Conservation (phyloP, 2,888 invertebrate species). For the Drosophila macrospina region DNA sequence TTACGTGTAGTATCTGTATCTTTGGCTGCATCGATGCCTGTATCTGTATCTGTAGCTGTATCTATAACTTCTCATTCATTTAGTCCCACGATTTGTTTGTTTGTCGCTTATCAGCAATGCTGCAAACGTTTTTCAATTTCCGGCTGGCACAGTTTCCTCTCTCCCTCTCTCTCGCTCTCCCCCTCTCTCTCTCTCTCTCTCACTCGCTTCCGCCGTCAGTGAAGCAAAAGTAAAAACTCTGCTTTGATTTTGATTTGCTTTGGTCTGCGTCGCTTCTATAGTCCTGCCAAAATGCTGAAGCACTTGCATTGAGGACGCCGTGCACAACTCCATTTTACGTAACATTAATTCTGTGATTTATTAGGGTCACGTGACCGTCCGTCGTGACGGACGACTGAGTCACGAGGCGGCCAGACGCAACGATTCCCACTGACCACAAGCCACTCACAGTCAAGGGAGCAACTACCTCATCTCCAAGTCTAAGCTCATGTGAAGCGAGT, state of each 20-base stretch:
- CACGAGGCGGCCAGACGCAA: constrained; percentile 60
- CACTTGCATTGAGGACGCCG: constrained; percentile 13
- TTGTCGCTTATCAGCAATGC: constrained; percentile 71
- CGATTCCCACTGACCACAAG: constrained; percentile 47
- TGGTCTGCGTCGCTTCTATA: constrained; percentile 4
- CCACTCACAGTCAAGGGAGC: not conserved
- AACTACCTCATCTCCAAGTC: constrained; percentile 52
- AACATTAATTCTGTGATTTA: constrained; percentile 86
- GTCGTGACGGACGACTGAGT: constrained; percentile 84
- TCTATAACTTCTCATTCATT: constrained; percentile 2
- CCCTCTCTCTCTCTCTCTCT: not conserved
- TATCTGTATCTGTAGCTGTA: not conserved
- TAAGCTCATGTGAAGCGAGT: constrained; percentile 27
- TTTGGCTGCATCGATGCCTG: not conserved
- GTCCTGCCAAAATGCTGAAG: constrained; percentile 18
- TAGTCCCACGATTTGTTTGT: constrained; percentile 4
- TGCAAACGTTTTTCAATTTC: constrained; percentile 80
- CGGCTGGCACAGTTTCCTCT: constrained; percentile 72
- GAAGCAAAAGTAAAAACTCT: constrained; percentile 20
- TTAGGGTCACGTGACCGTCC: constrained; percentile 86
- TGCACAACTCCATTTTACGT: constrained; percentile 85
- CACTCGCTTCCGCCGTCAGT: not conserved
- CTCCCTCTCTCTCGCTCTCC: not conserved
- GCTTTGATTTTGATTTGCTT: constrained; percentile 17
- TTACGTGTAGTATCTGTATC: not conserved